Conservation (phyloP, 2,888 invertebrate genomes). For the Meliscaeva auricollis region DNA sequence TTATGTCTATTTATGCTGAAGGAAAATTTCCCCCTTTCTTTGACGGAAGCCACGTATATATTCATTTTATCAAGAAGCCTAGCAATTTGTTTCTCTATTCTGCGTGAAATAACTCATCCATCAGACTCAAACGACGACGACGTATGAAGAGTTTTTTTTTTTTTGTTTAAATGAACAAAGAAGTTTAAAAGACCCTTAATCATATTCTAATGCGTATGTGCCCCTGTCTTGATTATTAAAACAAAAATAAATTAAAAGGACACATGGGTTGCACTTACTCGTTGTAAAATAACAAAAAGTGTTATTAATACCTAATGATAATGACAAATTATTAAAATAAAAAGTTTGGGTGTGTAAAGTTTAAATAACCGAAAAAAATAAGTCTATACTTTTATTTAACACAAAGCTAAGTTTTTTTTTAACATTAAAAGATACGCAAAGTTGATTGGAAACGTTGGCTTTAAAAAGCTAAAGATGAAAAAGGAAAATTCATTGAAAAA, state of each 20-base stretch:
- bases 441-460: no score
- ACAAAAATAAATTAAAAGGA: neutral
- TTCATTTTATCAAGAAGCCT: constrained; percentile 18
- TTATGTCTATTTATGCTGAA: neutral
- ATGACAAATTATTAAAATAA: no score
- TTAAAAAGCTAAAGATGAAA: no score
- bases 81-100: constrained; percentile 34
- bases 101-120: constrained; percentile 16
- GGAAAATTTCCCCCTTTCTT: constrained; percentile 1
- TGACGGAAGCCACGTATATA: neutral
- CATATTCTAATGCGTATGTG: constrained; percentile 18
- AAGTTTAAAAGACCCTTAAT: constrained; percentile 16
- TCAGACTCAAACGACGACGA: constrained; percentile 18
- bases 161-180: constrained; percentile 11
- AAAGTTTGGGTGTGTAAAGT: no score
- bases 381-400: no score
- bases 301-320: no score
- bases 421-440: no score
- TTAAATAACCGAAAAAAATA: no score
- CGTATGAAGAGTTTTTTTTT: constrained; percentile 18
- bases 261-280: neutral
- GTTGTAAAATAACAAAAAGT: no score
- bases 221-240: neutral
- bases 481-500: no score
- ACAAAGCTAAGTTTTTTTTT: no score